Conservation (phyloP, 2,888 invertebrate genomes). For the Zhengitettix transpicula region DNA sequence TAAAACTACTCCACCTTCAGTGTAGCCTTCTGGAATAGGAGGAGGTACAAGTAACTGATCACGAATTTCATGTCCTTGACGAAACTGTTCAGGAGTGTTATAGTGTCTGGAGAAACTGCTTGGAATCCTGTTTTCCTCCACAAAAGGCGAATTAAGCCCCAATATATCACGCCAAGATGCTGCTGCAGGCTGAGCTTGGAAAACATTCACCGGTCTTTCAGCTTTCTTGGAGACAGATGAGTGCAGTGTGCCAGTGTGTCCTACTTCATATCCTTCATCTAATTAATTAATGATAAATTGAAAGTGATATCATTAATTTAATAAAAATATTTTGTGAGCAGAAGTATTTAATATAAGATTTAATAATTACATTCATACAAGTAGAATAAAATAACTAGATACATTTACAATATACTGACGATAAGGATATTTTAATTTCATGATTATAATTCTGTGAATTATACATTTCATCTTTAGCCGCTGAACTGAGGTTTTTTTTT, state of each 20-base stretch:
- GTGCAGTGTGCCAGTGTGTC: neutral
- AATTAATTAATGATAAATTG: no score
- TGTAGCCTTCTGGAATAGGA: neutral
- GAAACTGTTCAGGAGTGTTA: constrained; percentile 30
- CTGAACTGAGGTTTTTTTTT: no score
- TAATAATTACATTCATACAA: no score
- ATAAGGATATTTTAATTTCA: no score
- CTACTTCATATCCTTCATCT: no score
- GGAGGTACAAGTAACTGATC: constrained; percentile 13
- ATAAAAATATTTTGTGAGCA: no score
- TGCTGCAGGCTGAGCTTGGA: neutral
- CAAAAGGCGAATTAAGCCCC: neutral
- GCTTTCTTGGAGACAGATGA: neutral
- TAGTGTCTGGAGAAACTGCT: constrained; percentile 18
- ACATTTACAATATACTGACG: no score
- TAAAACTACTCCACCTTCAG: neutral
- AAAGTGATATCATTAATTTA: no score
- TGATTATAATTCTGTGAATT: no score
- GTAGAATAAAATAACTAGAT: no score
- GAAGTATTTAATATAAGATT: no score
- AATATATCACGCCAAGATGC: neutral
- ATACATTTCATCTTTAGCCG: no score
- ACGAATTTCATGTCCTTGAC: constrained; percentile 27
- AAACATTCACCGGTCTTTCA: neutral
- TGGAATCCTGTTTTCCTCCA: neutral